Evolutionary conservation across 2,888 invertebrate genomes (phyloP), one percentile per base, ranked within the genome.

Genomic region (Abrostola triplasia): DNA sequence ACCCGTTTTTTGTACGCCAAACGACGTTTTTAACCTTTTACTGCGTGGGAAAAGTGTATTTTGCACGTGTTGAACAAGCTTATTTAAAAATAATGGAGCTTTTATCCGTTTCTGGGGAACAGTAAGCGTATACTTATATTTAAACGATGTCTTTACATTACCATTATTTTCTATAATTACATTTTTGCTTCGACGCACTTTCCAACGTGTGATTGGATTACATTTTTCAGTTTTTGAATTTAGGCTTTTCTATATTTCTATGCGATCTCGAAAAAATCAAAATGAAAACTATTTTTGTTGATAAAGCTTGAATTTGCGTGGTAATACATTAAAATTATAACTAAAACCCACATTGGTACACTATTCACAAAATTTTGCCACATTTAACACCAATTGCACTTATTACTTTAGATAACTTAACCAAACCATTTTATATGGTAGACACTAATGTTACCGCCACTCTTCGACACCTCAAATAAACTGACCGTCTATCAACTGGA

Each of bases 401-500:
- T 5, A 10, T 0, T 8, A 36, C 5, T 59, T 24, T 13, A 65
- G 59, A 68, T 53, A 40, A 50, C 55, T 64, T 49, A 7, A 73
- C 73, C 52, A 12, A 74, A 59, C 67, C 83, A 36, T 84, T 79
- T 35, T 52, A 77, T 60, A 69, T 38, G 36, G 49, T 67, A 52
- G 50, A 59, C 58, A 67, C 70, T 77, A n/a, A 6, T 6, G 10
- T 62, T 36, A 83, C 85, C 74, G 75, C 70, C 82, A 80, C 87
- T 67, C 70, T 81, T 82, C 77, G 87, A 84, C 70, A 80, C 88
- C 83, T 87, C 87, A 84, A 66, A 72, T 54, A 75, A 86, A 92
- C 93, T 94, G 93, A 93, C 92, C 93, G 70, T 79, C 80, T 64
- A 68, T 63, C 56, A 69, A 77, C 75, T 83, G 84, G 84, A 81